Evolutionary conservation across 2,113 vertebrate species (phyloP).

Genomic region (Lates calcarifer): DNA sequence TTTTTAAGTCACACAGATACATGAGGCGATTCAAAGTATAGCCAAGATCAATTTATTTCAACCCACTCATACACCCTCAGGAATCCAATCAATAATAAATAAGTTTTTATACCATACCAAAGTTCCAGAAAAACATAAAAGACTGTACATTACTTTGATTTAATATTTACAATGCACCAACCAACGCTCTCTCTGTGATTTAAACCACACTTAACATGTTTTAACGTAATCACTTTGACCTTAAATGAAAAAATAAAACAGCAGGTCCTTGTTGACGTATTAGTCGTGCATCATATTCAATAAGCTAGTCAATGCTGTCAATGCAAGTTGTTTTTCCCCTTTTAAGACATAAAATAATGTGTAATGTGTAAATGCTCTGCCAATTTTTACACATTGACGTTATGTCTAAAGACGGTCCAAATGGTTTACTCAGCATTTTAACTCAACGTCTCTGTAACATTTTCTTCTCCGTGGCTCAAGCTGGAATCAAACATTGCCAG

Average conservation of each 20-base stretch:
- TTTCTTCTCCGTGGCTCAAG: neutral
- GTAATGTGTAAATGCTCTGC: neutral
- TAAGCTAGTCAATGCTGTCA: neutral
- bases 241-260: constrained; percentile 3
- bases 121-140: constrained; percentile 27
- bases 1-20: constrained; percentile 44
- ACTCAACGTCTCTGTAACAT: neutral
- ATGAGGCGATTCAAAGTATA: constrained; percentile 45
- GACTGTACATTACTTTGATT: neutral
- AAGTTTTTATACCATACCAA: constrained; percentile 25
- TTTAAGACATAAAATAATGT: neutral
- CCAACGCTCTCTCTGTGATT: neutral
- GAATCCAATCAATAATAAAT: constrained; percentile 61
- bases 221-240: neutral
- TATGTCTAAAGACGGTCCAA: neutral
- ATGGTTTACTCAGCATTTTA: neutral
- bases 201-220: neutral
- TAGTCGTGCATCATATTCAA: neutral
- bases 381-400: neutral
- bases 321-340: neutral
- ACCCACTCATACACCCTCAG: constrained; percentile 18
- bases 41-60: constrained; percentile 69
- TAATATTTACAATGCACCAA: neutral
- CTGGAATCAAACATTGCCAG: neutral
- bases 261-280: neutral